Evolutionary conservation across 1,140 invertebrate genomes (phyloP).

Genomic region (Bathynomus jamesi): DNA sequence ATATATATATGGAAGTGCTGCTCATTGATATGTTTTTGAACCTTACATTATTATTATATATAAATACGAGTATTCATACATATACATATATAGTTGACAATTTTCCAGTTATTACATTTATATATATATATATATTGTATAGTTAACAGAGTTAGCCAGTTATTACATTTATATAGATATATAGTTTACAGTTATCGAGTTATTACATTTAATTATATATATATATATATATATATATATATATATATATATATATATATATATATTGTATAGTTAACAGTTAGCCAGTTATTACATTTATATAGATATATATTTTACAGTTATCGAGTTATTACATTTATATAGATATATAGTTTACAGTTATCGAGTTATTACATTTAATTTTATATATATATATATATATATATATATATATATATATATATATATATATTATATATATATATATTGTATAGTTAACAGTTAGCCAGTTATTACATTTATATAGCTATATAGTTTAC

Average conservation of each 20-base stretch:
- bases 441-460: no score
- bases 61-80: background rate
- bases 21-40: background rate
- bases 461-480: no score
- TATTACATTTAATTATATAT: background rate
- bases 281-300: no score
- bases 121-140: no score
- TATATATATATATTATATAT: constrained; percentile 3
- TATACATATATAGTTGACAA: background rate
- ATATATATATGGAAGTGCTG: background rate
- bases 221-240: background rate
- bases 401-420: constrained; percentile 1
- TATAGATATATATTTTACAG: no score
- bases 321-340: no score
- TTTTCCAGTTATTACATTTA: no score
- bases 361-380: background rate
- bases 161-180: no score
- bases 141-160: no score
- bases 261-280: background rate
- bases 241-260: background rate
- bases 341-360: no score
- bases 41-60: background rate
- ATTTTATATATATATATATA: background rate
- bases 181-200: no score
- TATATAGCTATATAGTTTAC: no score